Evolutionary conservation across 2,888 invertebrate species (phyloP), one percentile per base, ranked within the genome.

Genomic region (Eledone cirrhosa): DNA sequence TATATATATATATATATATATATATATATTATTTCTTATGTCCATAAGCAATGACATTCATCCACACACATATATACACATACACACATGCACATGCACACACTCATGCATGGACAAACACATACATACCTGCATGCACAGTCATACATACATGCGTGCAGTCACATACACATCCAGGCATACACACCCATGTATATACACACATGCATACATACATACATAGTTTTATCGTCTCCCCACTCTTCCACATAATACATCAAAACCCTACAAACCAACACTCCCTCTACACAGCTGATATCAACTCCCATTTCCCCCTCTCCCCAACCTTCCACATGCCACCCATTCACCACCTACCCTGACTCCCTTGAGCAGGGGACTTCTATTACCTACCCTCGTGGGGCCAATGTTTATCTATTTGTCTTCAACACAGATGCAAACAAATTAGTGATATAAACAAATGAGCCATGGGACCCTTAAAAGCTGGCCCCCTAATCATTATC

Each of bases 1-100:
- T 63, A n/a, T 7, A n/a, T 63, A n/a, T 63, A n/a, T 63, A 63
- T 63, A 63, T 63, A 63, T 63, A 63, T 19, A n/a, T 63, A 63
- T 19, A n/a, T n/a, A n/a, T 63, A 63, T 63, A n/a, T 3, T 27
- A 13, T 27, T 63, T 8, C 27, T 27, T n/a, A 63, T 63, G 13
- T 19, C 8, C 27, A n/a, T 19, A 63, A 27, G 27, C 11, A n/a
- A 27, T 27, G n/a, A n/a, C 4, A 63, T 63, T 27, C 27, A n/a
- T 19, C n/a, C 16, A 63, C 27, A 63, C 27, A 63, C 27, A n/a
- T 63, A n/a, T 19, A 14, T 63, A 63, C 11, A n/a, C 4, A 63
- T 19, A n/a, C 27, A n/a, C 27, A 63, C 27, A 63, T 63, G 27
- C 27, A n/a, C 27, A n/a, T 63, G 27, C 8, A 63, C 11, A 63